Conservation (phyloP, 2,797 vertebrate genomes). For the Peromyscus nudipes region DNA sequence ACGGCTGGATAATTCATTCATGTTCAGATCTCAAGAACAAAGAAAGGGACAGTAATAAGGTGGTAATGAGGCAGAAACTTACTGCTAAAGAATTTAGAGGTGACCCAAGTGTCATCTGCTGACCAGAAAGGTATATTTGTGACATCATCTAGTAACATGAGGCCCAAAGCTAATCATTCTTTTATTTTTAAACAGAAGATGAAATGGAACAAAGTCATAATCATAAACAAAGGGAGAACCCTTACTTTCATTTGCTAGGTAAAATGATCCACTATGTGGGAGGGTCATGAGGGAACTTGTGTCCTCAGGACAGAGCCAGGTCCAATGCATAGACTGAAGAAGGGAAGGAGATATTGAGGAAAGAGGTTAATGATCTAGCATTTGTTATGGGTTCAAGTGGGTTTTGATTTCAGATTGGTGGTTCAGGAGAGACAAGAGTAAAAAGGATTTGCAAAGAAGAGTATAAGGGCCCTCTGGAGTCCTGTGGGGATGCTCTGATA, state of each 20-base stretch:
- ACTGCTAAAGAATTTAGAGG: background rate
- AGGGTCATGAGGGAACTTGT: background rate
- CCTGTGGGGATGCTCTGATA: too few species aligned
- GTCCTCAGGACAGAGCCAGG: background rate
- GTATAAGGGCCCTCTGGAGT: background rate
- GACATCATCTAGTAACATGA: background rate
- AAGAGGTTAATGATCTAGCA: background rate
- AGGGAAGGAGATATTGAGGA: background rate
- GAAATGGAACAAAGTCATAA: background rate
- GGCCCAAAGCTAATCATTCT: background rate
- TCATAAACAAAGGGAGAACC: conserved; percentile 14
- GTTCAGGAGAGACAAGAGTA: background rate
- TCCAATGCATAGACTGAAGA: background rate
- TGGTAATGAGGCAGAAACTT: background rate
- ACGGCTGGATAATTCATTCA: conserved; percentile 6
- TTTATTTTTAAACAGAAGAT: background rate
- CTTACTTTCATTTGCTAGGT: background rate
- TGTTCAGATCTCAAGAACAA: background rate
- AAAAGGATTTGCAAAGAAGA: background rate
- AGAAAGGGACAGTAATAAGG: background rate
- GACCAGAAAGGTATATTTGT: background rate
- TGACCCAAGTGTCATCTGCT: background rate
- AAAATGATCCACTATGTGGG: too few species aligned
- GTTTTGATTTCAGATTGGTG: background rate
- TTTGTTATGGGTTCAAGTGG: background rate